phyloP scores from a whole-genome alignment of 2,797 vertebrate species.

The Micrastur ruficollis region DNA sequence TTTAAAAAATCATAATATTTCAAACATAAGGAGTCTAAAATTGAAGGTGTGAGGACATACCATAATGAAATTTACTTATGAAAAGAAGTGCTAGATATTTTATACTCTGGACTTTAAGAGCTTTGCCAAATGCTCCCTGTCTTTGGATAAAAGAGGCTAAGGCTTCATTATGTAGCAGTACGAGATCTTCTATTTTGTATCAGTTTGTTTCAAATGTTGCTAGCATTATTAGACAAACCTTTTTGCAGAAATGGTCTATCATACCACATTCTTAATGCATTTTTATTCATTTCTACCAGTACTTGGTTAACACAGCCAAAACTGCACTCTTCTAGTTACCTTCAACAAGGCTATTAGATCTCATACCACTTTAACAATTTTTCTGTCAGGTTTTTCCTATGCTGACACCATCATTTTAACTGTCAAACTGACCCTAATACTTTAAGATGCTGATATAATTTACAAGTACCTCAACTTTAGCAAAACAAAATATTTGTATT shows the following conservation, averaged over 20 bases:
- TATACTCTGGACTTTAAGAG: background rate
- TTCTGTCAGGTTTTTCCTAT: background rate
- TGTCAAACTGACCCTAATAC: background rate
- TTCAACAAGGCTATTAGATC: background rate
- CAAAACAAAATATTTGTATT: background rate
- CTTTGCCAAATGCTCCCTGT: background rate
- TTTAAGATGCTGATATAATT: background rate
- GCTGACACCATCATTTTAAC: background rate
- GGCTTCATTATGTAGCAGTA: background rate
- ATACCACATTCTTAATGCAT: background rate
- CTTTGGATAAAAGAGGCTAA: background rate
- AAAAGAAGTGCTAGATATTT: background rate
- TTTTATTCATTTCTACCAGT: background rate
- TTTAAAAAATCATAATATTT: background rate
- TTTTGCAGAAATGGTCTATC: background rate
- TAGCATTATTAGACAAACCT: background rate
- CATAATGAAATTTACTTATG: background rate
- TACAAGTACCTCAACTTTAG: background rate
- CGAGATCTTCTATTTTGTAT: background rate
- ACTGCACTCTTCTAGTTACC: background rate
- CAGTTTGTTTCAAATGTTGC: background rate
- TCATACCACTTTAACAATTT: background rate
- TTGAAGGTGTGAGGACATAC: background rate
- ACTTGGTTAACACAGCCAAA: background rate
- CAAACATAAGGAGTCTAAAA: background rate